Conservation (phyloP, 2,797 vertebrate species). For the Acipenser ruthenus region DNA sequence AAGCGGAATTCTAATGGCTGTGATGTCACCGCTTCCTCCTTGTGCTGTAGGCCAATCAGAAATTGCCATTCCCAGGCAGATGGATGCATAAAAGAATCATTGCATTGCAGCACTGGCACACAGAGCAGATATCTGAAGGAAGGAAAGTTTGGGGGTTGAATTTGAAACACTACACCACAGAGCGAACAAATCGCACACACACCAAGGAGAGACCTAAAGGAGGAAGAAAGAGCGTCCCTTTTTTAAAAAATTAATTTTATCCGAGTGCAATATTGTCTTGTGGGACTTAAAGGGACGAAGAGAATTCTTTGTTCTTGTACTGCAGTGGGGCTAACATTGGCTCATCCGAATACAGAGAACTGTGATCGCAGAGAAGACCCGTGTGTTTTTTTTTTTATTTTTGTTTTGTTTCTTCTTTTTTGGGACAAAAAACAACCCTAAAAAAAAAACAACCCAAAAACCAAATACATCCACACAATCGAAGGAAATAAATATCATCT, state of each 20-base stretch:
- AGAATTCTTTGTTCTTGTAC: not conserved
- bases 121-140: constrained; percentile 46
- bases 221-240: constrained; percentile 64
- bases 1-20: constrained; percentile 70
- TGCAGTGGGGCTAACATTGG: not conserved
- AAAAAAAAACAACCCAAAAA: constrained; percentile 20
- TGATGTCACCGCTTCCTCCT: constrained; percentile 65
- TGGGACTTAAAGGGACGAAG: not conserved
- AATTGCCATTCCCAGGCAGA: constrained; percentile 59
- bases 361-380: constrained; percentile 55
- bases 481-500: constrained; percentile 70
- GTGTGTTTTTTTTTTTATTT: constrained; percentile 51
- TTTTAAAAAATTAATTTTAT: constrained; percentile 31
- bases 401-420: constrained; percentile 41
- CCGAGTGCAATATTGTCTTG: constrained; percentile 65
- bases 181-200: constrained; percentile 11
- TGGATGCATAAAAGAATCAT: constrained; percentile 76
- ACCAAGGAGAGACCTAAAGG: constrained; percentile 42
- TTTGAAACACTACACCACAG: constrained; percentile 59
- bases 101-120: constrained; percentile 74
- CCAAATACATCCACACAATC: constrained; percentile 37
- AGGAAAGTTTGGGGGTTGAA: constrained; percentile 58
- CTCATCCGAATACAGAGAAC: constrained; percentile 53
- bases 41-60: constrained; percentile 77
- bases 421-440: constrained; percentile 39